Base-by-base conservation (phyloP, 2,888 invertebrate species). In the Biston betularia region DNA sequence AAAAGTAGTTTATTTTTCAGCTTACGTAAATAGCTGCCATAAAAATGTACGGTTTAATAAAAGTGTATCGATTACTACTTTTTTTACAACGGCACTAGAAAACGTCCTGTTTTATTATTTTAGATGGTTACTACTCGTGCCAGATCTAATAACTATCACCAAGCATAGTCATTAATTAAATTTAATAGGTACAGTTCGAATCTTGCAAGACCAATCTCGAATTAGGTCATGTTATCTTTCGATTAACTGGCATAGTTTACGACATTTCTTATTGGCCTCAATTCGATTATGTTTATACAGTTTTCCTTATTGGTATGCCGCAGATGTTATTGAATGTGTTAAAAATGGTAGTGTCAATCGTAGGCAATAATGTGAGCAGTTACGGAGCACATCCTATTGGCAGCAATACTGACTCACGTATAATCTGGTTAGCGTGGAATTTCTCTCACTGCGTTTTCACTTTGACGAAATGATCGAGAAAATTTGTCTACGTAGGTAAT, bases 311-410 rank as follows among this genome's bases (percentile, higher is more conserved):
- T 69, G 60, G 40, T 33, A 69, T 65, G 69, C 63, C 48, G 63
- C 67, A 68, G 71, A 72, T 61, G 72, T 55, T 73, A 77, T 72
- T 73, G 69, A 58, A 68, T 65, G 65, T 65, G 70, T 68, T 74
- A 72, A 74, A 73, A 74, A 70, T 58, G 68, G 55, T 67, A 71
- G 59, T 71, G 71, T 72, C 74, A 73, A 76, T 73, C 65, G 70
- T 65, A 33, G 55, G 54, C 63, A 63, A 70, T 79, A 76, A 73
- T 75, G 67, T 67, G 61, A 70, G 62, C 65, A 65, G 69, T 75
- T 73, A 75, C 66, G 58, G 66, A 68, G 65, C 73, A 72, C 73
- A 71, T 73, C 54, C 64, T 71, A 71, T 74, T 63, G 65, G 55
- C 35, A 57, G 67, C 68, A 66, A 72, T 68, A 74, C 69, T 69